Percentiles rank a stretch among this genome's conserved stretches.
These are phyloP conservation scores for Thamnaconus septentrionalis DNA, from an alignment of 2,113 vertebrate species.

Conservation along the genomic window DNA sequence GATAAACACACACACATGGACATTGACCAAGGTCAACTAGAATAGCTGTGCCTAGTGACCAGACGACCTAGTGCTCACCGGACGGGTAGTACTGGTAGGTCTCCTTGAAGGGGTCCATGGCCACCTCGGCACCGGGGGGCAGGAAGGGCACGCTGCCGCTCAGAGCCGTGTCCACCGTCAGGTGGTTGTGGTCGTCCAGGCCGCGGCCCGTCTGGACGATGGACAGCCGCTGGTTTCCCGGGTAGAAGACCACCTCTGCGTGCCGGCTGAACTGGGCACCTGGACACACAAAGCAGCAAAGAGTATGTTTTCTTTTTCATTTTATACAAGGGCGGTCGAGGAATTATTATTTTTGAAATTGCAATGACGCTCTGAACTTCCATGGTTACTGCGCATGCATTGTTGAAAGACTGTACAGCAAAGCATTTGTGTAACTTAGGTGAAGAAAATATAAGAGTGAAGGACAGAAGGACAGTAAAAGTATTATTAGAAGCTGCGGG, in stretches of 20 bases:
- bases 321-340: not conserved
- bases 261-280: conserved; percentile 87
- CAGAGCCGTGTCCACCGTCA: conserved; percentile 83
- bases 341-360: not conserved
- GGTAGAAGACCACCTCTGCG: conserved; percentile 86
- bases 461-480: conserved; percentile 9
- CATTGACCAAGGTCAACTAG: too few relatives aligned
- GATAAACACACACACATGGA: too few relatives aligned
- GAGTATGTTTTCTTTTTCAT: conserved; percentile 4
- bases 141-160: conserved; percentile 83
- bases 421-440: too few relatives aligned
- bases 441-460: too few relatives aligned
- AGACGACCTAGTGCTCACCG: conserved; percentile 70
- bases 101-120: conserved; percentile 86
- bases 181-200: conserved; percentile 85
- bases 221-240: conserved; percentile 81
- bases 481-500: too few relatives aligned
- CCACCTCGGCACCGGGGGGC: conserved; percentile 74
- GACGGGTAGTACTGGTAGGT: conserved; percentile 87
- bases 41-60: too few relatives aligned
- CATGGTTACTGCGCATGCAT: too few relatives aligned
- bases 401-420: too few relatives aligned
- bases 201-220: conserved; percentile 84
- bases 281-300: conserved; percentile 46
- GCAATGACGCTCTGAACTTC: too few relatives aligned